Evolutionary conservation across 2,113 vertebrate genomes (phyloP).

Genomic region (Notiomystis cincta): DNA sequence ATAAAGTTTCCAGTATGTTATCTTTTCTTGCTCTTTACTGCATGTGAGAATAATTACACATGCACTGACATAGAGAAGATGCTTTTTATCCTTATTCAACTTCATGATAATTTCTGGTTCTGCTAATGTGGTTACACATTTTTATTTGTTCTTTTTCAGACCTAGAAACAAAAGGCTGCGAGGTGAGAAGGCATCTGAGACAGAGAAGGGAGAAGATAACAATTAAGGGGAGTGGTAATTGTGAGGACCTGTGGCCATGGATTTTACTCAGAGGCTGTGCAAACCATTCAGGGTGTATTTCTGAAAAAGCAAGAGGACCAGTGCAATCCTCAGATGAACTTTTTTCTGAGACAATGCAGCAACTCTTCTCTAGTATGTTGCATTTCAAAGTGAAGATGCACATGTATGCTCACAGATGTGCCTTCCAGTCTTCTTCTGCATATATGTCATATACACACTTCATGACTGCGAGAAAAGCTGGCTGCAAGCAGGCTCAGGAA

Average conservation of each 20-base stretch:
- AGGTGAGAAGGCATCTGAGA: neutral
- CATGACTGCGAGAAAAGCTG: neutral
- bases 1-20: neutral
- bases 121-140: neutral
- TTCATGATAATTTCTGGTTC: neutral
- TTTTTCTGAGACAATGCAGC: neutral
- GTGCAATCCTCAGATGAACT: neutral
- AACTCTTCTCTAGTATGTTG: neutral
- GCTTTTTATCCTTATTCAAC: neutral
- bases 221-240: neutral
- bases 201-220: neutral
- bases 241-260: neutral
- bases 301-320: neutral
- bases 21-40: neutral
- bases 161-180: neutral
- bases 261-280: neutral
- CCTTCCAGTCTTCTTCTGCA: neutral
- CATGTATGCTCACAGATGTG: neutral
- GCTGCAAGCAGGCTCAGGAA: neutral
- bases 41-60: neutral
- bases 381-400: neutral
- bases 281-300: neutral
- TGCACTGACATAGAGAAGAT: neutral
- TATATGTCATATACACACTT: neutral
- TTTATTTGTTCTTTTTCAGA: neutral